Evolutionary conservation across 2,797 vertebrate species (phyloP).

Genomic region (Argya squamiceps): DNA sequence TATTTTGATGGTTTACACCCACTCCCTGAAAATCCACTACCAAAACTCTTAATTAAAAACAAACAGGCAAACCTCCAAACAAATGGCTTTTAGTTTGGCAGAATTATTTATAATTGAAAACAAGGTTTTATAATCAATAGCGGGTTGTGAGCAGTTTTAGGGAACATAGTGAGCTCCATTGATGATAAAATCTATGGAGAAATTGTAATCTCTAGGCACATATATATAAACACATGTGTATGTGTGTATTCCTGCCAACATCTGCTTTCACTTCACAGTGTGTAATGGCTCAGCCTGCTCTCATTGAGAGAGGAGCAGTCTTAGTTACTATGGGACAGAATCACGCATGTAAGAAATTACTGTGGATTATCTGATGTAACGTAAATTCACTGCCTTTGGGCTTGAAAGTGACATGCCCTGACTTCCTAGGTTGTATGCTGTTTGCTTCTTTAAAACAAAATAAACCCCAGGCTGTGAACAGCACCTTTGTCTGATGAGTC

Average conservation of each 20-base stretch:
- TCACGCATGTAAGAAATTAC: background rate
- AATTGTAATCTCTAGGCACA: background rate
- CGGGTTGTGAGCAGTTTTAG: background rate
- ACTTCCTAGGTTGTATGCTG: background rate
- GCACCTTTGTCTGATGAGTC: slow-evolving; percentile 14
- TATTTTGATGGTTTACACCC: background rate
- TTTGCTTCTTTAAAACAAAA: background rate
- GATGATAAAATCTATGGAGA: background rate
- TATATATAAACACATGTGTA: accelerated
- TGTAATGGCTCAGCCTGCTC: background rate
- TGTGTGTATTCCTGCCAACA: background rate
- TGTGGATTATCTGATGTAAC: background rate
- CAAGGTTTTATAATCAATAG: background rate
- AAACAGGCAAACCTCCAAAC: background rate
- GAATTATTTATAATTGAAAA: background rate
- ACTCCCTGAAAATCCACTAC: background rate
- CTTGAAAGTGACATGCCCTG: background rate
- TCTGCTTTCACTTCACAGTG: slow-evolving; percentile 4
- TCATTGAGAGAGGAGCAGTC: background rate
- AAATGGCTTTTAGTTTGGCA: background rate
- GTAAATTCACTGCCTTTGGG: slow-evolving; percentile 24
- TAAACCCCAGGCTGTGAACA: background rate
- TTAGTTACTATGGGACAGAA: background rate
- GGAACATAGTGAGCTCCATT: background rate
- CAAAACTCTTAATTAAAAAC: background rate